Evolutionary conservation across 1,140 invertebrate genomes (phyloP), one percentile per base, ranked within the genome.

Genomic region (Macrocentrus cingulum): DNA sequence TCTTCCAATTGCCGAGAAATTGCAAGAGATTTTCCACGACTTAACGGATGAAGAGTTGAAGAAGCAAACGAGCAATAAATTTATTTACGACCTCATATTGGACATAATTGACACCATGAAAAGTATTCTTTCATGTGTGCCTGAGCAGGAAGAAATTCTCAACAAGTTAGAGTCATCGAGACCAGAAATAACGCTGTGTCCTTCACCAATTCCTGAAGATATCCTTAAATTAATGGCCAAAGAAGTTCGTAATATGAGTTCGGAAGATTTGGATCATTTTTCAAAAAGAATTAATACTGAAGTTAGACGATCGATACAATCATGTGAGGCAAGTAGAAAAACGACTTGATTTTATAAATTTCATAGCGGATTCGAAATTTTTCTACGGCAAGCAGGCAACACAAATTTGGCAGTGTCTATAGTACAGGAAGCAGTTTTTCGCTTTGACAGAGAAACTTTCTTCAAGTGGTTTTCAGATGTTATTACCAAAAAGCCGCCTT

Each of bases 401-500:
- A 75, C 92, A 96, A 83, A 97, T 99, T 63, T 99, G 97, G 97
- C 88, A 94, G 65, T 97, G 94, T 77, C 81, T 99, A n/a, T n/a
- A 42, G 94, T 95, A 9, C 94, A 97, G 75, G 90, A 89, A 70
- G 93, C 94, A 5, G 93, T 95, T 1, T 97, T 95, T 76, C 80
- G 88, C 2, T 88, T 88, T 2, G 97, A 99, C 79, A 84, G 95
- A 37, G 96, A 99, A 77, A 91, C 94, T 2, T 98, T 96, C 80
- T 99, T 98, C 80, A 94, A 95, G 68, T 98, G 96, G 96, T 98
- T 98, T 80, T 94, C 94, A 13, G 95, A 98, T 81, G 79, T 98
- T 46, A 98, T 98, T 95, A 94, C 94, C 2, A 95, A 98, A 66
- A 95, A 98, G 72, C 95, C 95, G 2, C 95, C 98, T 80, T 80